Base-by-base conservation (phyloP, 2,888 invertebrate genomes). In the Dryococelus australis region DNA sequence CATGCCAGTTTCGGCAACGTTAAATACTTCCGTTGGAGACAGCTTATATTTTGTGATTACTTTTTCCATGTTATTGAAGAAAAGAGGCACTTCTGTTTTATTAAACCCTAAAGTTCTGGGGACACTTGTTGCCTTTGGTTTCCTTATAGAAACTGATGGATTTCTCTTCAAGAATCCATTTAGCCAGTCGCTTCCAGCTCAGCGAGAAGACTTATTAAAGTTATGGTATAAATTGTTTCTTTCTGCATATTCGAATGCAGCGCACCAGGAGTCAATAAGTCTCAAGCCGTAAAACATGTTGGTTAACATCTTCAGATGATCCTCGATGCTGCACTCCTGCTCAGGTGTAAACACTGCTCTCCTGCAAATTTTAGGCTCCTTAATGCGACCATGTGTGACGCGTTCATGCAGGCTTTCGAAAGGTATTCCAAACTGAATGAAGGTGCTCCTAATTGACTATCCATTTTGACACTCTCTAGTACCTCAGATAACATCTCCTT, bases 1-100 rank as follows among this genome's bases (percentile, higher is more conserved):
- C 81, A 93, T 91, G 0, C 92, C 92, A 5, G 92, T 93, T 91
- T 93, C 92, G 86, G 93, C 92, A 5, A 51, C 84, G 13, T 85
- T 85, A 28, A 28, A 83, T 4, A 83, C 28, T 35, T 43, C 35
- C 16, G 28, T 28, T 16, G 83, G 83, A 24, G 35, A 43, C 3
- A 83, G 4, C 12, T 83, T 13, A 24, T 28, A 35, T 83, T 83
- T 83, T 24, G 28, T 43, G 35, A 35, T 28, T 35, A 83, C 83
- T 6, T 10, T 24, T 28, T 83, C 20, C 43, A 83, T 13, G 9
- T 83, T 83, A 35, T 5, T 43, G 43, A 20, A 83, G 24, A 83
- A 83, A 35, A 35, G 28, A 1, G 27, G 0, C 28, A 83, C 83
- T 83, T 28, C 28, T 35, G 20, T 43, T 43, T 83, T 28, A 35